Evolutionary conservation across 92 coral and sea anemone species (phyloP).

Genomic region (Plumapathes pennacea): DNA sequence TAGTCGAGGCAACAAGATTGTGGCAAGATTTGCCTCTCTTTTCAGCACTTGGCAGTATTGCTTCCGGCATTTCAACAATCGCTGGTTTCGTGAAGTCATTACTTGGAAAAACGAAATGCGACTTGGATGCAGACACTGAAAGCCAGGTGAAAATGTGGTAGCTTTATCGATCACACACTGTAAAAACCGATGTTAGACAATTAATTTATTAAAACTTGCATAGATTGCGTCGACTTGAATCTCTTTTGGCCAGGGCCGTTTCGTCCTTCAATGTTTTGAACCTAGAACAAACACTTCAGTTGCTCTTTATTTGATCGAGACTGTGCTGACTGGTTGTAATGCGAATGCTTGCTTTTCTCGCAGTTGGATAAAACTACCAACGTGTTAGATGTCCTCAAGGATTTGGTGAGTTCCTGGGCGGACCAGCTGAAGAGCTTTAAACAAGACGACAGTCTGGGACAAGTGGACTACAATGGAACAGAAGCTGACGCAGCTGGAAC

Average conservation of each 20-base stretch:
- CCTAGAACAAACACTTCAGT: too few species aligned
- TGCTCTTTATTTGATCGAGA: background rate
- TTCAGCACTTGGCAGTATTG: too few species aligned
- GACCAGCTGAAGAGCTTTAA: conserved; percentile 3
- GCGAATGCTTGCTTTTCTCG: background rate
- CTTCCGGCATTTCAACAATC: background rate
- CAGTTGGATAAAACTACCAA: background rate
- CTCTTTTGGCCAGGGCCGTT: too few species aligned
- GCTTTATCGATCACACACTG: too few species aligned
- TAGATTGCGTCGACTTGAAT: too few species aligned
- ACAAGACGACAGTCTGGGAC: background rate
- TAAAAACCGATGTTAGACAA: too few species aligned
- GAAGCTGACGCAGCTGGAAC: conserved; percentile 3
- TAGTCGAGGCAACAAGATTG: too few species aligned
- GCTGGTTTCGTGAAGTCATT: conserved; percentile 11
- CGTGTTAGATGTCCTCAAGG: background rate
- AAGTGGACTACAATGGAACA: background rate
- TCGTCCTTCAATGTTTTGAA: too few species aligned
- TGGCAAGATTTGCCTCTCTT: too few species aligned
- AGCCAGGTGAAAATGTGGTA: too few species aligned
- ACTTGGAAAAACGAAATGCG: conserved; percentile 24
- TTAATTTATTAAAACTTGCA: too few species aligned
- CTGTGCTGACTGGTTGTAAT: background rate
- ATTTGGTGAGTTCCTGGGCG: background rate
- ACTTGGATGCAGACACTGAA: conserved; percentile 13